Conservation (phyloP, 2,888 invertebrate genomes). For the Clivina fossor region DNA sequence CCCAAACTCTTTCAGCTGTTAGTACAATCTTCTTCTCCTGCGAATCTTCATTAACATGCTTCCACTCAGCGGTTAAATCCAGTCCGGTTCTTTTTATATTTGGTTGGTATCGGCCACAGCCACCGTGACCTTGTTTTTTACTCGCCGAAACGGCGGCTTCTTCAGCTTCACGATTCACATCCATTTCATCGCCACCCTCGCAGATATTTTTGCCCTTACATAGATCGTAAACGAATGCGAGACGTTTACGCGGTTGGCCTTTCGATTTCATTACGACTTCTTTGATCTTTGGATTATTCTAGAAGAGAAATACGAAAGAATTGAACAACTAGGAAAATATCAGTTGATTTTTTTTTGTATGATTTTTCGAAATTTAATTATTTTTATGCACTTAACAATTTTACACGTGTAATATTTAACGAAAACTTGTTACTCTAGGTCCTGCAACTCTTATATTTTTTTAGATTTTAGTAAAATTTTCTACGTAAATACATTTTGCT, state of each 20-base stretch:
- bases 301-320: constrained; percentile 50
- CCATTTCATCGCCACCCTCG: constrained; percentile 98
- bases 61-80: constrained; percentile 97
- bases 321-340: too few species aligned
- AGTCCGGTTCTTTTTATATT: constrained; percentile 86
- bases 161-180: constrained; percentile 78
- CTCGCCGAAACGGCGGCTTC: constrained; percentile 51
- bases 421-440: too few species aligned
- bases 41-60: constrained; percentile 96
- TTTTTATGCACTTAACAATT: neutral
- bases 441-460: too few species aligned
- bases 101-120: constrained; percentile 98
- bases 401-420: too few species aligned
- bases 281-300: constrained; percentile 89
- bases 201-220: constrained; percentile 98
- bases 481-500: too few species aligned
- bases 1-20: constrained; percentile 95
- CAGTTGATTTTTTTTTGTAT: neutral
- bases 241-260: constrained; percentile 91
- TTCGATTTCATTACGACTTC: constrained; percentile 95
- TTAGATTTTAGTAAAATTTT: too few species aligned
- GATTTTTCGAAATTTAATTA: neutral
- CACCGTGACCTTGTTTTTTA: constrained; percentile 80
- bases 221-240: constrained; percentile 94
- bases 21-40: constrained; percentile 94